Conservation (phyloP, 2,797 vertebrate species). For the Ataeniobius toweri region DNA sequence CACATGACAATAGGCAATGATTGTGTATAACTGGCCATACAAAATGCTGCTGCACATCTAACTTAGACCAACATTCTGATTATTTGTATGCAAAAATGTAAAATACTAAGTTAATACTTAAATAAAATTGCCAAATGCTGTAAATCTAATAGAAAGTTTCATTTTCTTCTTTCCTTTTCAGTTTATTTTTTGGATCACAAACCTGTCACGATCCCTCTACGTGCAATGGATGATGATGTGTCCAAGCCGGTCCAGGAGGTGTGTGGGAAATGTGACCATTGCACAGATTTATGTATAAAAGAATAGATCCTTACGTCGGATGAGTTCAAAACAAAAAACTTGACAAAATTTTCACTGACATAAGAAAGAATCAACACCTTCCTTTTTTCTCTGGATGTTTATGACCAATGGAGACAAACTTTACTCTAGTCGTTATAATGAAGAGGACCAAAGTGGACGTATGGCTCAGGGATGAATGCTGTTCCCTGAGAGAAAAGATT, state of each 20-base stretch:
- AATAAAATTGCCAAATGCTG: background rate
- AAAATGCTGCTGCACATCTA: background rate
- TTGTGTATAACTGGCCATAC: background rate
- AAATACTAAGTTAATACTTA: background rate
- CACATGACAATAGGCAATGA: background rate
- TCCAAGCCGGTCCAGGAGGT: slow-evolving; percentile 77
- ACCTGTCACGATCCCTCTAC: background rate
- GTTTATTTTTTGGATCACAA: slow-evolving; percentile 37
- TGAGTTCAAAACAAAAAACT: background rate
- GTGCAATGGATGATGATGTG: slow-evolving; percentile 50
- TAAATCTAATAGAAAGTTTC: background rate
- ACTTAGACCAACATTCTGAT: background rate
- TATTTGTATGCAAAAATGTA: background rate
- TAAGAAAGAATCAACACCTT: slow-evolving; percentile 4
- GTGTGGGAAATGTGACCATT: slow-evolving; percentile 60
- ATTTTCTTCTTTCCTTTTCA: slow-evolving; percentile 28
- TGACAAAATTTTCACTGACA: slow-evolving; percentile 3
- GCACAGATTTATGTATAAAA: slow-evolving; percentile 51
- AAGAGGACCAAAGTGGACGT: slow-evolving; percentile 4
- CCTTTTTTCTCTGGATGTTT: slow-evolving; percentile 21
- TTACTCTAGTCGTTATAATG: background rate
- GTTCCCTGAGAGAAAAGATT: slow-evolving; percentile 20
- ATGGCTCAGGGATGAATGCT: slow-evolving; percentile 5
- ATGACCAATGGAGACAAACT: background rate
- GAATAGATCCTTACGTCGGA: slow-evolving; percentile 24